Conservation (phyloP, 2,113 vertebrate genomes). For the Bujurquina vittata region DNA sequence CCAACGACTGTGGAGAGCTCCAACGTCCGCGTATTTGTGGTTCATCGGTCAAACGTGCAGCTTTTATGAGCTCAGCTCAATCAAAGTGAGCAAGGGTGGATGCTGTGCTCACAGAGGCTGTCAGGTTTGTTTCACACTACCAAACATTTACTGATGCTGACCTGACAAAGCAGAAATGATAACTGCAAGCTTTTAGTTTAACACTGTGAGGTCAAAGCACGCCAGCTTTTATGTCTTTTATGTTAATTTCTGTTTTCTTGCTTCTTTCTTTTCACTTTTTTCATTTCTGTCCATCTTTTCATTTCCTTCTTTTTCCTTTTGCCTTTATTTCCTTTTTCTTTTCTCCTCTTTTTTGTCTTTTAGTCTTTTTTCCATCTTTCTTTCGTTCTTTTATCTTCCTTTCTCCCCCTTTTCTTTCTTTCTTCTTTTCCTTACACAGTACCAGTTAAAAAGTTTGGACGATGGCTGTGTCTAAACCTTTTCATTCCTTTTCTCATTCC, state of each 20-base stretch:
- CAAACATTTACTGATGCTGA: neutral
- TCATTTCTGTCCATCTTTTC: too few species aligned
- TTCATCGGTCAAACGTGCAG: neutral
- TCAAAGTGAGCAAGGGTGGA: neutral
- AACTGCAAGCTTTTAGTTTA: accelerated
- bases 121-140: neutral
- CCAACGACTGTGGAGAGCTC: neutral
- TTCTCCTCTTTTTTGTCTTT: neutral
- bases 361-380: neutral
- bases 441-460: too few species aligned
- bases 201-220: too few species aligned
- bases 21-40: neutral
- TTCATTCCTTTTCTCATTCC: neutral
- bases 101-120: neutral
- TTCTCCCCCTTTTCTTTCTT: too few species aligned
- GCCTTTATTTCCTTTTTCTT: too few species aligned
- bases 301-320: too few species aligned
- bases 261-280: too few species aligned
- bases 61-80: neutral
- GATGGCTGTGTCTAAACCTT: too few species aligned
- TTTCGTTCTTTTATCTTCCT: too few species aligned
- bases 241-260: too few species aligned
- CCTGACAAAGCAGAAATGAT: neutral
- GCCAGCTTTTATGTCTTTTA: too few species aligned
- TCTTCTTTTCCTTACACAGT: neutral